Conservation (phyloP, 2,113 vertebrate genomes). For the Crotalus tigris region DNA sequence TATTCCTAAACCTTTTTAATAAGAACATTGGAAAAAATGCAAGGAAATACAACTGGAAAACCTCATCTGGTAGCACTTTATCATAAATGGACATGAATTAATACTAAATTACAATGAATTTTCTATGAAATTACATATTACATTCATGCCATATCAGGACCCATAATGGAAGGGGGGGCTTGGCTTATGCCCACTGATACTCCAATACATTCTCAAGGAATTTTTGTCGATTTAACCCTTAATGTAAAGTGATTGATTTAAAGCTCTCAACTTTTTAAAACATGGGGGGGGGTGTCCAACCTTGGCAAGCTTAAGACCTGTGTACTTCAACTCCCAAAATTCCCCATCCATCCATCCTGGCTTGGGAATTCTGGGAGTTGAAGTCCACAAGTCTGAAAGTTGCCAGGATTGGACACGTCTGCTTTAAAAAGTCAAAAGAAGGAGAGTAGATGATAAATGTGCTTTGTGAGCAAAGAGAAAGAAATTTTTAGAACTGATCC, state of each 20-base stretch:
- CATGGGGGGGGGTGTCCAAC: background rate
- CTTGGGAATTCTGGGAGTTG: background rate
- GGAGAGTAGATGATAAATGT: background rate
- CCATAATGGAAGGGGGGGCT: constrained; percentile 39
- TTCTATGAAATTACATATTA: constrained; percentile 68
- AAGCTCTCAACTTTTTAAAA: constrained; percentile 39
- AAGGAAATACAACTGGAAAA: constrained; percentile 55
- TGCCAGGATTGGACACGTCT: background rate
- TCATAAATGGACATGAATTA: constrained; percentile 64
- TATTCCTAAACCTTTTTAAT: constrained; percentile 8
- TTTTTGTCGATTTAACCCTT: background rate
- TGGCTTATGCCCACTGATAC: constrained; percentile 49
- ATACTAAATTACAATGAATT: constrained; percentile 65
- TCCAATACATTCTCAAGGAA: constrained; percentile 22
- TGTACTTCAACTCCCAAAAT: background rate
- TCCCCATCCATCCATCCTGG: background rate
- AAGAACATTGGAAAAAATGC: constrained; percentile 43
- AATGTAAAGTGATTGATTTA: constrained; percentile 1
- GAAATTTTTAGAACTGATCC: constrained; percentile 11
- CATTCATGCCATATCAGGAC: constrained; percentile 60
- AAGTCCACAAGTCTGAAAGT: background rate
- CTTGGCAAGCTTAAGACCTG: background rate
- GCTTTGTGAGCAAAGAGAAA: background rate
- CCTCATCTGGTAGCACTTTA: constrained; percentile 64
- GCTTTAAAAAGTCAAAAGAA: constrained; percentile 38